Base-by-base conservation (phyloP, 2,888 invertebrate genomes). In the Torymus tubicola region DNA sequence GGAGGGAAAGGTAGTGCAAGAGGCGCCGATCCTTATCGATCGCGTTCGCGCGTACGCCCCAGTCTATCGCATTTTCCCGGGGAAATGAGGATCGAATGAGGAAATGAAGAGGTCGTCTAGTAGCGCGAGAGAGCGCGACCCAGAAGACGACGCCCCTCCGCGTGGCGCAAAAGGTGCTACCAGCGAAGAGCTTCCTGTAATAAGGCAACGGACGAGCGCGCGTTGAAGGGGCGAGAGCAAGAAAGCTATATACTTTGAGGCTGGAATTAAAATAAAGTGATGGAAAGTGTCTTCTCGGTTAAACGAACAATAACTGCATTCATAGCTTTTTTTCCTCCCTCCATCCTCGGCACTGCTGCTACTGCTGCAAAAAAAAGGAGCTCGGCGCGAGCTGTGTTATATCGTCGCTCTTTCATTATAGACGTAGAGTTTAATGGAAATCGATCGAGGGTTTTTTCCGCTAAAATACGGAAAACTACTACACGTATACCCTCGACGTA, bases 11-110 rank as follows among this genome's bases (percentile, higher is more conserved):
- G 13, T 2, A 8, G 31, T 31, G 31, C 31, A 8, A 31, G 50
- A n/a, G 24, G 31, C 16, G 58, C 70, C 55, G 71, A 80, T 78
- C 57, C 24, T 50, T 65, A 74, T 78, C 76, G 63, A 61, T n/a
- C n/a, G n/a, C n/a, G n/a, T n/a, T 79, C 70, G 69, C 63, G 70
- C 79, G 65, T 79, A 72, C 81, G 74, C 65, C 78, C 78, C 55
- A 68, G 64, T 84, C 82, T 84, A 83, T 84, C 80, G 79, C 77
- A 79, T 85, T 85, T 84, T 81, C 80, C 67, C 75, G 75, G 81
- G 84, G 82, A 84, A 86, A 84, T 83, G 82, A 85, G 83, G 79
- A 81, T 75, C 76, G 81, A 84, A 84, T 81, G 84, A 83, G 82
- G 81, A 84, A 84, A 82, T 80, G 81, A 73, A 82, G 79, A 83